Evolutionary conservation across 2,888 invertebrate genomes (phyloP), one percentile per base, ranked within the genome.

Genomic region (Nebria brevicollis): DNA sequence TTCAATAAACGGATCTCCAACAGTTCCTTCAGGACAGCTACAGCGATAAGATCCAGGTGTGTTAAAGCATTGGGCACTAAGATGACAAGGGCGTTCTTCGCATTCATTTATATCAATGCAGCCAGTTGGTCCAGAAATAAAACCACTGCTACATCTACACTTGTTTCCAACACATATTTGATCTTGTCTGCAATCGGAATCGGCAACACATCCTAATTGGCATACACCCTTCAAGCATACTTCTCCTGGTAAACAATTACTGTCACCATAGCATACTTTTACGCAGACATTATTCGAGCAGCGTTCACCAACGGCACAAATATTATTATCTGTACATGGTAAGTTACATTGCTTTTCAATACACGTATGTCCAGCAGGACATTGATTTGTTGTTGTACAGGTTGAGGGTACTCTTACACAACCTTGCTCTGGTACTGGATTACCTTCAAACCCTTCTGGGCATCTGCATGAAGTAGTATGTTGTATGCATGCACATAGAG

Each of bases 231-330:
- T 90, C 83, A 93, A 93, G 85, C 97, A 97, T 82, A 97, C 93
- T 90, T 97, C 97, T 75, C 97, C 97, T 1, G 95, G 94, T 85
- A 97, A 90, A 86, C 97, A 97, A 86, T 97, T 97, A 86, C 95
- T 96, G 87, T 96, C 96, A 10, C 95, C 94, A 86, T 96, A 96
- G 87, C 97, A 97, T 64, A 97, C 93, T 90, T 96, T 97, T 25
- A 94, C 92, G 86, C 97, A 97, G 83, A 94, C 92, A 84, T 92
- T 94, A 85, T 94, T 94, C 82, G 92, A 92, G 86, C 97, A 97
- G 82, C 94, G 92, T 89, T 97, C 97, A 13, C 97, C 97, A 68
- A 94, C 92, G 0, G 96, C 97, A 87, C 97, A 97, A 26, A 92
- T 91, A 0, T 91, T 91, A 83, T 93, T 94, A 83, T 94, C 94